Percentiles rank a stretch among this genome's conserved stretches.
These are phyloP conservation scores for Meiosimyza platycephala DNA, from an alignment of 2,888 invertebrate species.

Conservation along the genomic window DNA sequence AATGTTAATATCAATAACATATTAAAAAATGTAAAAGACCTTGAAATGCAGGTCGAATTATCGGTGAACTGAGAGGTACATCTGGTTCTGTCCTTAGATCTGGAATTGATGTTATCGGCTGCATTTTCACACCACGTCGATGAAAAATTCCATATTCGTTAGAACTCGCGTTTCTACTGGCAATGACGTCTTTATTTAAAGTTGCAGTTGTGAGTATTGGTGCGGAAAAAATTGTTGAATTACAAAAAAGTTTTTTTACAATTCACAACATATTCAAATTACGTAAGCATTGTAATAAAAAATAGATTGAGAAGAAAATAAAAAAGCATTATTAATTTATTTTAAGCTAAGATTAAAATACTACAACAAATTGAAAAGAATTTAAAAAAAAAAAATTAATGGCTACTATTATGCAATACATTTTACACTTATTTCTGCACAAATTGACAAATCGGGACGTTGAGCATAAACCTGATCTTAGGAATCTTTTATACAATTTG, in stretches of 20 bases:
- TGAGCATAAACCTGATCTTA: too few species aligned
- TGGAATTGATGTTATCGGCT: conserved; percentile 85
- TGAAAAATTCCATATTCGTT: conserved; percentile 89
- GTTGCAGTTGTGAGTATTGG: neutral
- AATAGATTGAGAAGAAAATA: neutral
- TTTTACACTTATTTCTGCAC: too few species aligned
- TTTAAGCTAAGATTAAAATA: too few species aligned
- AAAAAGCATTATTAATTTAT: conserved; percentile 5
- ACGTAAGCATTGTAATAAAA: conserved; percentile 21
- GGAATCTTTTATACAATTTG: too few species aligned
- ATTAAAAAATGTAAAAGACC: conserved; percentile 54
- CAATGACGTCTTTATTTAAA: conserved; percentile 56
- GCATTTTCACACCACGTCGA: conserved; percentile 85
- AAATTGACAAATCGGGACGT: too few species aligned
- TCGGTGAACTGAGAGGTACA: conserved; percentile 64
- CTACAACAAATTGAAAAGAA: too few species aligned
- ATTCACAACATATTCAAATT: neutral
- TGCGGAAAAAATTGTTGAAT: too few species aligned
- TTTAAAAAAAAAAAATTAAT: too few species aligned
- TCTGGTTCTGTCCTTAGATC: conserved; percentile 77
- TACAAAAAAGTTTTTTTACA: neutral
- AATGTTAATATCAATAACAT: too few species aligned
- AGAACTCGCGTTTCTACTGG: conserved; percentile 67
- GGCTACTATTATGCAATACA: too few species aligned
- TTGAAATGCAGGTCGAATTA: conserved; percentile 67